These are phyloP conservation scores for Harpegnathos saltator DNA, from an alignment of 1,140 invertebrate species.

Conservation along the genomic window DNA sequence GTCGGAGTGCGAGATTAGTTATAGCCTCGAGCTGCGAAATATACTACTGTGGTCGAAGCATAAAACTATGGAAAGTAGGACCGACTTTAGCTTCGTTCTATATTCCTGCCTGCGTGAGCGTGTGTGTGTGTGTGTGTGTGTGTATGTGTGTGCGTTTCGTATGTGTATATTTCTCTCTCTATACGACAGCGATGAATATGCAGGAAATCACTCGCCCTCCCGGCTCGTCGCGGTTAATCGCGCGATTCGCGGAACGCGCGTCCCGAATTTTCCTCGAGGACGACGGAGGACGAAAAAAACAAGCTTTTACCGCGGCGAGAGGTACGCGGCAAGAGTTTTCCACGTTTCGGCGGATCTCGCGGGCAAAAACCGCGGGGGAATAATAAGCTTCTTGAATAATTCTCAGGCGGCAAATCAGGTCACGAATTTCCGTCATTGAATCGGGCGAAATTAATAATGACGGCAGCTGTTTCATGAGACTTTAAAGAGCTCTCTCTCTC, in stretches of 20 bases:
- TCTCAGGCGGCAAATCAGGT: constrained; percentile 43
- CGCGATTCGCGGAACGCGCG: not conserved
- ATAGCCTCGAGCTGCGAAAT: too few species aligned
- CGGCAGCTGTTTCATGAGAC: constrained; percentile 53
- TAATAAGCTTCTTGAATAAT: constrained; percentile 44
- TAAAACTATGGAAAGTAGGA: too few species aligned
- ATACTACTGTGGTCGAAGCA: too few species aligned
- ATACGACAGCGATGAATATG: too few species aligned
- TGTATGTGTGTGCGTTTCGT: too few species aligned
- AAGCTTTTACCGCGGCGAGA: not conserved
- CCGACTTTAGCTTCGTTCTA: too few species aligned
- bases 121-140: too few species aligned
- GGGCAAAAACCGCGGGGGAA: constrained; percentile 4
- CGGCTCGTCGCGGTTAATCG: too few species aligned
- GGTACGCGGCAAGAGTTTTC: not conserved
- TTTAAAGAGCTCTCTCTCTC: constrained; percentile 47
- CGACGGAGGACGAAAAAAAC: not conserved
- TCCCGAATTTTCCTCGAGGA: not conserved
- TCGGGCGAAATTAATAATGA: constrained; percentile 52
- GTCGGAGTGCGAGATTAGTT: too few species aligned
- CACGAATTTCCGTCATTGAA: constrained; percentile 55
- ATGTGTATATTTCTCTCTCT: too few species aligned
- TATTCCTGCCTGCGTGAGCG: too few species aligned
- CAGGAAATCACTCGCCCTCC: too few species aligned
- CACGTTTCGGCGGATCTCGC: not conserved